Evolutionary conservation across 2,113 vertebrate genomes (phyloP), one percentile per base, ranked within the genome.

Genomic region (Lipophrys pholis): DNA sequence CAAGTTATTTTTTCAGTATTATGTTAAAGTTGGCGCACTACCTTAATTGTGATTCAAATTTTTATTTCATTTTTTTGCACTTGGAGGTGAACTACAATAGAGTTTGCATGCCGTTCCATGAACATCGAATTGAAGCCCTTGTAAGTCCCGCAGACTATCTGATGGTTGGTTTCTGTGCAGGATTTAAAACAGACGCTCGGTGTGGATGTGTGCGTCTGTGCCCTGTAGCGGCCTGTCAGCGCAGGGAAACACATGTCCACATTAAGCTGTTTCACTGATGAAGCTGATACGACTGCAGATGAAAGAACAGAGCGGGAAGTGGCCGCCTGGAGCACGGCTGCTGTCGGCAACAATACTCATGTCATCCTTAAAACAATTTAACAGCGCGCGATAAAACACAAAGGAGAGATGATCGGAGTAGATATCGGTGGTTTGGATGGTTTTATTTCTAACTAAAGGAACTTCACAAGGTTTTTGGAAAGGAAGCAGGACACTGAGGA

Each of bases 231-330:
- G 50, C 51, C 48, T 52, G 53, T 80, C 54, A 74, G 60, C 85
- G 73, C 49, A 39, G 67, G 61, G 69, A 89, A 89, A 88, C 85
- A 90, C 70, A 90, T 84, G 88, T 81, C 59, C 80, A 78, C 78
- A 65, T 79, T 79, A 76, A 82, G 64, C 56, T 2, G 61, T 76
- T 86, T 78, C 64, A 62, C 76, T 82, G 86, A 92, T 90, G 73
- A 59, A 51, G 70, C 70, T 70, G 84, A 89, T 89, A 78, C 21
- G 60, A 80, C 38, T 46, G 21, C 14, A 81, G 81, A 88, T 86
- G 72, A 89, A 85, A 90, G 80, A 72, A 39, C 55, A 1, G 14
- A 58, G 73, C 41, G 0, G 70, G 72, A 68, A 35, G 51, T 21
- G 11, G 3, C 48, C 49, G 53, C 40, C 38, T 30, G 15, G 0